Conservation (phyloP, 2,888 invertebrate species). For the Plutella xylostella region DNA sequence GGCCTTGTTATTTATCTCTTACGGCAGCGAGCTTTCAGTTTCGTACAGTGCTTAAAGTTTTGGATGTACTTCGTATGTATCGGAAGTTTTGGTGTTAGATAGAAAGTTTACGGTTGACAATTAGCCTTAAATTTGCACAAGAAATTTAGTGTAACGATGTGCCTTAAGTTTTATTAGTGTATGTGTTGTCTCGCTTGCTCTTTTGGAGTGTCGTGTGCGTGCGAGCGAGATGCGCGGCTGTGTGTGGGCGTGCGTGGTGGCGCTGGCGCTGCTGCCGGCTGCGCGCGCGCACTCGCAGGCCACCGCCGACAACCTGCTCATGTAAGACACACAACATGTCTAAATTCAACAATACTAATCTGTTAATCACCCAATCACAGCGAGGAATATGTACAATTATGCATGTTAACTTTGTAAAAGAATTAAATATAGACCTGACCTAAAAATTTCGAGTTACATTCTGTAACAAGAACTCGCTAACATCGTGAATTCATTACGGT, state of each 20-base stretch:
- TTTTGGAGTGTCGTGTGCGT: slow-evolving; percentile 18
- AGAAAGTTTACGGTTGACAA: slow-evolving; percentile 19
- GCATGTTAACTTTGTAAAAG: too few species aligned
- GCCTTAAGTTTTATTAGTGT: slow-evolving; percentile 50
- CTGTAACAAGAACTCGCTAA: too few species aligned
- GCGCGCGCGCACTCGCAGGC: too few species aligned
- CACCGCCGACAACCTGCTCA: too few species aligned
- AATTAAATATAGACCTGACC: too few species aligned
- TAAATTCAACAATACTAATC: too few species aligned
- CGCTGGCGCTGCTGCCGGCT: slow-evolving; percentile 41
- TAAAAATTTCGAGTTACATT: too few species aligned
- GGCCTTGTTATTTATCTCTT: slow-evolving; percentile 49
- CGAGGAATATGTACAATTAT: too few species aligned
- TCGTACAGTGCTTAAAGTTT: slow-evolving; percentile 16
- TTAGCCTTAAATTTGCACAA: slow-evolving; percentile 35
- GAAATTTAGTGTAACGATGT: slow-evolving; percentile 45
- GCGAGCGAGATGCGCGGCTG: slow-evolving; percentile 37
- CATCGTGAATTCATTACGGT: too few species aligned
- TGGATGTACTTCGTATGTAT: slow-evolving; percentile 13
- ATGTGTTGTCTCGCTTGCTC: slow-evolving; percentile 24
- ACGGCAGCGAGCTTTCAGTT: slow-evolving; percentile 33
- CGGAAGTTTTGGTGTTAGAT: slow-evolving; percentile 14
- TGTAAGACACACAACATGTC: too few species aligned
- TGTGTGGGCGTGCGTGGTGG: slow-evolving; percentile 35
- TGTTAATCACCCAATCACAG: too few species aligned